Conservation (phyloP, 2,888 invertebrate genomes). For the Strigamia transsilvanica region DNA sequence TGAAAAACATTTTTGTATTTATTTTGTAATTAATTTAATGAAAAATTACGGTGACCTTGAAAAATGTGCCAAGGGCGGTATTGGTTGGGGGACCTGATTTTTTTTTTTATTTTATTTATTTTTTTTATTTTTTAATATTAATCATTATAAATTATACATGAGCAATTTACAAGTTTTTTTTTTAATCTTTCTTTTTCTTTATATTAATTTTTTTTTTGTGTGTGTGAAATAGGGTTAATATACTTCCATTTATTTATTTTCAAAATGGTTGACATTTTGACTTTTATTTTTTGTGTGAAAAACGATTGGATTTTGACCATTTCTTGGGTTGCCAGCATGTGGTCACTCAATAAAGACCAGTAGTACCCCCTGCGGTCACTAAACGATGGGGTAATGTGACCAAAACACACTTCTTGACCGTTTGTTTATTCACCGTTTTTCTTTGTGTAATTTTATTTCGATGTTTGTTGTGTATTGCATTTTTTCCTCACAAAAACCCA, state of each 20-base stretch:
- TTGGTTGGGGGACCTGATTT: slow-evolving; percentile 8
- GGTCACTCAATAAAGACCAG: background rate
- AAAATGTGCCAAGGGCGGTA: background rate
- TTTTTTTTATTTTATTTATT: too few relatives aligned
- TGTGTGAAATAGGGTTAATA: too few relatives aligned
- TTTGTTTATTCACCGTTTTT: background rate
- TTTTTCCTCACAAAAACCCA: too few relatives aligned
- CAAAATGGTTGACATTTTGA: too few relatives aligned
- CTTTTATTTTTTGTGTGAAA: too few relatives aligned
- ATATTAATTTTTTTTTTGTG: slow-evolving; percentile 10
- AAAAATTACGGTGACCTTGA: background rate
- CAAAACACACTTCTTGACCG: slow-evolving; percentile 38
- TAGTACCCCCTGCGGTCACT: slow-evolving; percentile 12
- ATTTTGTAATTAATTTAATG: background rate
- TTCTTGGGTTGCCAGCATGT: background rate
- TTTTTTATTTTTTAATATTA: background rate
- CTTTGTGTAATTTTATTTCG: background rate
- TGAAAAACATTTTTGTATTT: too few relatives aligned
- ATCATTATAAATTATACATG: slow-evolving; percentile 16
- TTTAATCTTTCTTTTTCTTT: too few relatives aligned
- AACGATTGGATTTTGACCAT: background rate
- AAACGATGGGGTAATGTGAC: background rate
- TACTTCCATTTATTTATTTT: background rate
- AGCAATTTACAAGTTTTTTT: background rate
- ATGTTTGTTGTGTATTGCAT: background rate